phyloP scores from a whole-genome alignment of 2,888 invertebrate species.

The Xestobium rufovillosum region DNA sequence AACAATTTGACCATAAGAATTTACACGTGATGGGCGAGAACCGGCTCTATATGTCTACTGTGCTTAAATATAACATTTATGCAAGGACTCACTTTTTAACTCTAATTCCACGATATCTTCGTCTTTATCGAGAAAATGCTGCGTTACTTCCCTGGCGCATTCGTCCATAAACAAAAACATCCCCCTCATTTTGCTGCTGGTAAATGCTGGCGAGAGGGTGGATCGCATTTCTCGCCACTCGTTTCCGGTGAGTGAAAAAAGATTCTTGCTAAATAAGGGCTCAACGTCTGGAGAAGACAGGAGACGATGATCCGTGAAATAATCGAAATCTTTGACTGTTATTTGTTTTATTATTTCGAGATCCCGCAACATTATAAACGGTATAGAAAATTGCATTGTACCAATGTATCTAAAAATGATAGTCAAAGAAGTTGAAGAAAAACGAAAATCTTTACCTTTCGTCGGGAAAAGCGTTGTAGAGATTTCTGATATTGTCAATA shows the following conservation, averaged over 20 bases:
- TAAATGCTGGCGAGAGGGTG: conserved; percentile 40
- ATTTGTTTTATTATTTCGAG: conserved; percentile 52
- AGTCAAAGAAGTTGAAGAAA: conserved; percentile 13
- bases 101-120: conserved; percentile 24
- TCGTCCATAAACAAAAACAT: conserved; percentile 32
- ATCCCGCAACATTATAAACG: conserved; percentile 48
- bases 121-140: conserved; percentile 26
- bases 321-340: conserved; percentile 52
- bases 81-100: too few relatives aligned
- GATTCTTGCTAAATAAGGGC: too few relatives aligned
- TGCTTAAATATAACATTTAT: too few relatives aligned
- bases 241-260: conserved; percentile 22
- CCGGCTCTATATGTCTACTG: too few relatives aligned
- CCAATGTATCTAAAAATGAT: conserved; percentile 28
- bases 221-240: conserved; percentile 39
- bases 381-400: conserved; percentile 30
- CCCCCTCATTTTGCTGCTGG: conserved; percentile 37
- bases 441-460: conserved; percentile 21
- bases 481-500: conserved; percentile 19
- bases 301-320: conserved; percentile 45
- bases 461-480: conserved; percentile 23
- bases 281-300: conserved; percentile 30
- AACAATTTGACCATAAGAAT: too few relatives aligned
- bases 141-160: conserved; percentile 24
- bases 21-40: too few relatives aligned